These are phyloP conservation scores for Pterostichus niger DNA, from an alignment of 2,888 invertebrate species.

Conservation along the genomic window DNA sequence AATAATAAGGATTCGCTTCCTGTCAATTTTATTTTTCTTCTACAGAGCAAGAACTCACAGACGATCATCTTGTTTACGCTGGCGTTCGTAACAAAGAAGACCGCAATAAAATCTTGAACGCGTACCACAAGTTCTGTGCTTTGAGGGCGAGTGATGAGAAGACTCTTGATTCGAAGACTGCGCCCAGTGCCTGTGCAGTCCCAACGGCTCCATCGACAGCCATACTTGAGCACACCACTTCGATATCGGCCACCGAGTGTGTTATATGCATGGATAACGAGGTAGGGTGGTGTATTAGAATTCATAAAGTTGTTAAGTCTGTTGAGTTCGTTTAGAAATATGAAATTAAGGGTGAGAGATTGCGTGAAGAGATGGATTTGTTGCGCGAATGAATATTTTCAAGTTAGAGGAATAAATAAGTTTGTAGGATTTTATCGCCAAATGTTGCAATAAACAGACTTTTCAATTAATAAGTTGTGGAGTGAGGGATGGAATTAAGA, in stretches of 20 bases:
- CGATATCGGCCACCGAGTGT: conserved; percentile 83
- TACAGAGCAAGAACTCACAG: conserved; percentile 77
- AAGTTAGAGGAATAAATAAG: too few species aligned
- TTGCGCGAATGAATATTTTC: too few species aligned
- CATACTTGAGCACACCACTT: conserved; percentile 67
- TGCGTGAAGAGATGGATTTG: too few species aligned
- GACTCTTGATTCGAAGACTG: conserved; percentile 61
- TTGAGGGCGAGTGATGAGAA: conserved; percentile 12
- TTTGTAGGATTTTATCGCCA: too few species aligned
- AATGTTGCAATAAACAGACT: too few species aligned
- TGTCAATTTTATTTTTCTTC: not conserved
- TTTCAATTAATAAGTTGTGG: too few species aligned
- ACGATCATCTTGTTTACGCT: conserved; percentile 80
- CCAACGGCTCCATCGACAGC: conserved; percentile 71
- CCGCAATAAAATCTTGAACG: conserved; percentile 81
- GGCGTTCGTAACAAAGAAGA: conserved; percentile 81
- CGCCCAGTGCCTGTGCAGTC: conserved; percentile 74
- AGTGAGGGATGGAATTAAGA: too few species aligned
- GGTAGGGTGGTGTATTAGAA: conserved; percentile 77
- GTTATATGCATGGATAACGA: conserved; percentile 89
- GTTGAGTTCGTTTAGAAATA: too few species aligned
- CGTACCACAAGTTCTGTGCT: conserved; percentile 81
- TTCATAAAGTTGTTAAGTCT: too few species aligned
- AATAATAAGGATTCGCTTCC: not conserved
- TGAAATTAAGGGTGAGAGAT: too few species aligned